Evolutionary conservation across 2,888 invertebrate genomes (phyloP), one percentile per base, ranked within the genome.

Genomic region (Galeopsomyia nigrocyanea): DNA sequence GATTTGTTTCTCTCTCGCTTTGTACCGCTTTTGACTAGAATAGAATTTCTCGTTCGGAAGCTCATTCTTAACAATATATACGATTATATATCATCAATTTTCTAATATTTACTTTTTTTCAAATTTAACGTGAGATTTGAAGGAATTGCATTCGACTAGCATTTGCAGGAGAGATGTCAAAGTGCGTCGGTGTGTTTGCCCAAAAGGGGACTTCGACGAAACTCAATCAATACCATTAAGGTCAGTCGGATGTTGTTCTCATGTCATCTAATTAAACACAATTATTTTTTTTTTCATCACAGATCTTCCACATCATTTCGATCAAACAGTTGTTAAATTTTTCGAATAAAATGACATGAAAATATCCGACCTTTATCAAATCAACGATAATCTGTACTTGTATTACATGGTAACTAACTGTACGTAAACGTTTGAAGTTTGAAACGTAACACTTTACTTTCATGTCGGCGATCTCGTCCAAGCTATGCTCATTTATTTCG

Each of bases 21-120:
- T 86, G 85, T 86, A 85, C 86, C 82, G 75, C 80, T 83, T 85
- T 84, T 86, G 86, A 86, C 86, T 85, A 86, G 86, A 86, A 84
- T 86, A 75, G 81, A 86, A 86, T 86, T 84, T 83, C 26, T 26
- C 80, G 80, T 82, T 80, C 58, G 73, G 58, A 72, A 77, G 72
- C 70, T 75, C 65, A 58, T 47, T 19, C 60, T 67, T 66, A 47
- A 26, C 2, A 26, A 3, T 16, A 22, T 56, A 39, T 39, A 39
- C 39, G 10, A 39, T 39, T 39, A 26, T 39, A 26, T 26, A 39
- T 39, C 39, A 39, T 39, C 39, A 39, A 39, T 39, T 5, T 39
- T 39, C 39, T 39, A 39, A 39, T 39, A 39, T 9, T 39, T 39
- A 39, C 5, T 26, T 26, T 26, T 26, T 26, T 26, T 9, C 2